Evolutionary conservation across 2,113 vertebrate species (phyloP).

Genomic region (Mus pahari): DNA sequence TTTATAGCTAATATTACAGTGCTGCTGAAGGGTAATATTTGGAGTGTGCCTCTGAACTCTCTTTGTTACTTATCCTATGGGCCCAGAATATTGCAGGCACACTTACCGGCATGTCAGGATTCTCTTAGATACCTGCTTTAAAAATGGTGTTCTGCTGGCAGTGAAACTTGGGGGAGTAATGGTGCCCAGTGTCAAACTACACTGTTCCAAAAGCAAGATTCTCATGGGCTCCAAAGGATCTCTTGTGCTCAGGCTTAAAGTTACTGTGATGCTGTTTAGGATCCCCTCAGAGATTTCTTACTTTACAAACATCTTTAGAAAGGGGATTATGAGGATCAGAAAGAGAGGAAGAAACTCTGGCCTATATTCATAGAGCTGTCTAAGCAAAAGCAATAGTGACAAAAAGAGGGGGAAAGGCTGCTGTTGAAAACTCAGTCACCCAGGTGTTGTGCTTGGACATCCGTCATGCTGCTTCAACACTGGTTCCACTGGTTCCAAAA

Average conservation of each 20-base stretch:
- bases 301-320: constrained; percentile 24
- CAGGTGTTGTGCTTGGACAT: constrained; percentile 74
- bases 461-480: neutral
- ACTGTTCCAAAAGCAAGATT: constrained; percentile 40
- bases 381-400: neutral
- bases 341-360: constrained; percentile 1
- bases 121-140: constrained; percentile 57
- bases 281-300: neutral
- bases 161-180: neutral
- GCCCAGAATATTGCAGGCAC: constrained; percentile 30
- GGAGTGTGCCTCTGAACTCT: constrained; percentile 63
- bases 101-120: constrained; percentile 59
- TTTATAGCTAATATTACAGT: constrained; percentile 64
- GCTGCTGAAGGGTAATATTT: constrained; percentile 61
- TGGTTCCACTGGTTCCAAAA: neutral
- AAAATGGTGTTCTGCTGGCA: constrained; percentile 48
- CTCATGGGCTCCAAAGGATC: neutral
- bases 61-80: constrained; percentile 50
- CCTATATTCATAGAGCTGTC: neutral
- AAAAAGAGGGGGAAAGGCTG: neutral
- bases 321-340: neutral
- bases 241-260: neutral
- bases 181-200: neutral
- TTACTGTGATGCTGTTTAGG: neutral
- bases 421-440: constrained; percentile 15